Conservation (phyloP, 2,113 vertebrate genomes). For the Thryonomys swinderianus region DNA sequence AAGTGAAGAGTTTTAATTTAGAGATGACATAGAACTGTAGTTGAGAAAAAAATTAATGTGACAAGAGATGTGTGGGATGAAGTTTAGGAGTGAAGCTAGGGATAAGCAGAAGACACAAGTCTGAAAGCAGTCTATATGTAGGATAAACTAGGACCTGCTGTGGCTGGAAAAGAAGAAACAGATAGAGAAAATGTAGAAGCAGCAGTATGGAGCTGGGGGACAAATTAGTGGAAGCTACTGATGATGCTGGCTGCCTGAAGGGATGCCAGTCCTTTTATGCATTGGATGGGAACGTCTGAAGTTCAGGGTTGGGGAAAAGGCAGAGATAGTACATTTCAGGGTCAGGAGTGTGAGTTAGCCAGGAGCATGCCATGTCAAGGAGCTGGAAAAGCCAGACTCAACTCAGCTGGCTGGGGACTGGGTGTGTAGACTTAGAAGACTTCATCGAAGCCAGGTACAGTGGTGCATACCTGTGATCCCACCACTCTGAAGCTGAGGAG, state of each 20-base stretch:
- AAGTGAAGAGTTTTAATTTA: conserved; percentile 49
- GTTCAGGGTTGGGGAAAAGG: background rate
- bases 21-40: background rate
- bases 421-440: background rate
- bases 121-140: background rate
- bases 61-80: background rate
- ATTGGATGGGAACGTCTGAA: too few species aligned
- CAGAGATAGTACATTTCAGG: background rate
- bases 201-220: background rate
- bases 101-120: background rate
- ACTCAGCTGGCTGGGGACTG: background rate
- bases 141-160: background rate
- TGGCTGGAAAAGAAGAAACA: background rate
- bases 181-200: background rate
- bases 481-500: background rate
- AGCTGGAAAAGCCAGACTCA: background rate
- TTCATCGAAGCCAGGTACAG: background rate
- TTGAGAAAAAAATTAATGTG: conserved; percentile 46
- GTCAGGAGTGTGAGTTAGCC: background rate
- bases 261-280: background rate
- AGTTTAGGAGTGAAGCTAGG: conserved; percentile 30
- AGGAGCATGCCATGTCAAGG: background rate
- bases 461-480: background rate
- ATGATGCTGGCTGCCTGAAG: background rate
- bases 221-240: background rate